A percentile compares a stretch with the other conserved stretches of the same genome.
These are phyloP conservation scores for Babyrousa celebensis DNA, from an alignment of 2,797 vertebrate genomes.

Conservation along the genomic window DNA sequence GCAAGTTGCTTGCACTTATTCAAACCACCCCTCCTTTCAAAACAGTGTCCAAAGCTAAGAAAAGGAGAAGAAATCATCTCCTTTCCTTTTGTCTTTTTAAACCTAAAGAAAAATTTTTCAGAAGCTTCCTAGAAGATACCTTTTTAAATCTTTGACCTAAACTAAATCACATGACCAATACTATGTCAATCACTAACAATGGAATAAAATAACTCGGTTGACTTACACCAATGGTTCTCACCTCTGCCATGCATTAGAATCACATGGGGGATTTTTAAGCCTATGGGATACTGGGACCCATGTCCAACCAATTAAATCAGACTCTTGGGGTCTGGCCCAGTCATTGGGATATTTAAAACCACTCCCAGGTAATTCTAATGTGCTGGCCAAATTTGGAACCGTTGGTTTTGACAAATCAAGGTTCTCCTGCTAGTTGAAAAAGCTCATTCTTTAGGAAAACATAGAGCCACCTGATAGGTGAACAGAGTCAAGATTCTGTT, in stretches of 20 bases:
- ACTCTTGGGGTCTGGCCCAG: not conserved
- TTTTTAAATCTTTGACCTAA: not conserved
- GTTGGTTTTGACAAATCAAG: not conserved
- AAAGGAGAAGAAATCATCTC: not conserved
- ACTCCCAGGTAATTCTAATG: not conserved
- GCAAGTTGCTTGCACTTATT: not conserved
- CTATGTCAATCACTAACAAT: not conserved
- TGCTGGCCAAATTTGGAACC: not conserved
- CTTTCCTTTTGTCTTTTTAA: not conserved
- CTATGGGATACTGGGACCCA: not conserved
- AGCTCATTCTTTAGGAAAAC: constrained; percentile 11
- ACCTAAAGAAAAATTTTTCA: not conserved
- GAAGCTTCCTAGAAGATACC: not conserved
- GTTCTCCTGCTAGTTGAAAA: not conserved
- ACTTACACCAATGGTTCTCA: not conserved
- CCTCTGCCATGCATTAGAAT: not conserved
- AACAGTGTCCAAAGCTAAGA: not conserved
- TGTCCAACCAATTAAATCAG: not conserved
- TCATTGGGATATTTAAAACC: not conserved
- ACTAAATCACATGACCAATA: not conserved
- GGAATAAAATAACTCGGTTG: not conserved
- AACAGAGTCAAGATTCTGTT: constrained; percentile 25
- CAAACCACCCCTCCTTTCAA: not conserved
- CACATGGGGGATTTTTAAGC: not conserved
- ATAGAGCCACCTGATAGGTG: not conserved